These are phyloP conservation scores for Ectropis grisescens DNA, from an alignment of 1,140 invertebrate genomes.

Conservation along the genomic window DNA sequence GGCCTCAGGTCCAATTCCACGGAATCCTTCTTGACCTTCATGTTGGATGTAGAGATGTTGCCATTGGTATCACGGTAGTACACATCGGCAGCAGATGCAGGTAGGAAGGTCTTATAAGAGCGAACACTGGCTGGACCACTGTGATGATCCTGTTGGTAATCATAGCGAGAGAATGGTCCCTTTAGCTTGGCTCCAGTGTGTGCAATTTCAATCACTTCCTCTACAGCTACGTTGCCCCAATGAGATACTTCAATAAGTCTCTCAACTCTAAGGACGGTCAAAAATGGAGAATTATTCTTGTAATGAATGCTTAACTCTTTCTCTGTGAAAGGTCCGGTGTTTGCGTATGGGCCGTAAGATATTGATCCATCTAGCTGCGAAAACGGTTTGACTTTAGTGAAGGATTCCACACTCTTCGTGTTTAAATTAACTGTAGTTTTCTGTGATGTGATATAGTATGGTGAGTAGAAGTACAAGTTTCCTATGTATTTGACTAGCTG, in stretches of 20 bases:
- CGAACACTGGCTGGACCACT: slow-evolving; percentile 90
- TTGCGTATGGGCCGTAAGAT: slow-evolving; percentile 90
- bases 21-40: slow-evolving; percentile 88
- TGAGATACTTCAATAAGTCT: slow-evolving; percentile 96
- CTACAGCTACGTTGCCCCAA: slow-evolving; percentile 99
- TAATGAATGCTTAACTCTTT: slow-evolving; percentile 89
- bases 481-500: slow-evolving; percentile 91
- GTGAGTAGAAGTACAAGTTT: slow-evolving; percentile 87
- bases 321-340: slow-evolving; percentile 70
- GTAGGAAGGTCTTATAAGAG: slow-evolving; percentile 93
- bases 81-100: slow-evolving; percentile 87
- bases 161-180: slow-evolving; percentile 95
- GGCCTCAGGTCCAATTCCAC: slow-evolving; percentile 96
- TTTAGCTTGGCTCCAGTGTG: slow-evolving; percentile 95
- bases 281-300: slow-evolving; percentile 96
- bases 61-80: slow-evolving; percentile 98
- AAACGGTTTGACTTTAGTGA: slow-evolving; percentile 89
- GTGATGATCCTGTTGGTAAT: slow-evolving; percentile 92
- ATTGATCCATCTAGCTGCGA: slow-evolving; percentile 83
- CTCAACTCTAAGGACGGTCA: slow-evolving; percentile 89
- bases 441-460: slow-evolving; percentile 85
- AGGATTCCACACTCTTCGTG: slow-evolving; percentile 86
- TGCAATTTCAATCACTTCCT: slow-evolving; percentile 92
- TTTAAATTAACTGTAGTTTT: slow-evolving; percentile 85
- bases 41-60: slow-evolving; percentile 98